Percentiles rank a stretch among this genome's conserved stretches.
Evolutionary conservation across 2,888 invertebrate genomes (phyloP).

Genomic region (Pocota personata): DNA sequence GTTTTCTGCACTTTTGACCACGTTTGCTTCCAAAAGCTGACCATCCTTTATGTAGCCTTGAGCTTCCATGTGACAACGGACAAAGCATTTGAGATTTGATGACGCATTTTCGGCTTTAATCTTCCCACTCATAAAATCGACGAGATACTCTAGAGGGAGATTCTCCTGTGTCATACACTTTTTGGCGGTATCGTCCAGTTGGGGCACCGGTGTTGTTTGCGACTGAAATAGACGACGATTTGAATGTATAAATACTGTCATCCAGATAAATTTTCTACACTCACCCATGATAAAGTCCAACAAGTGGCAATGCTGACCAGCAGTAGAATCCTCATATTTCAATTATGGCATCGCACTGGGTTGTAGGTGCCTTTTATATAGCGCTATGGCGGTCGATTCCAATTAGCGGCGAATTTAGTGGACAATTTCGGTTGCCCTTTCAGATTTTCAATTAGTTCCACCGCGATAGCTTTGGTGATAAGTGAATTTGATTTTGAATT

Average conservation of each 20-base stretch:
- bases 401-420: conserved; percentile 45
- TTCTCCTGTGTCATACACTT: conserved; percentile 17
- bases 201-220: background rate
- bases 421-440: conserved; percentile 16
- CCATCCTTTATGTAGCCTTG: conserved; percentile 16
- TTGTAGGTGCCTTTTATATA: conserved; percentile 32
- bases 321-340: conserved; percentile 39
- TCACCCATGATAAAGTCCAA: conserved; percentile 15
- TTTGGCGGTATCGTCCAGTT: background rate
- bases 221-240: background rate
- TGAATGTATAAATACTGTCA: background rate
- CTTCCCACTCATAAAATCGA: background rate
- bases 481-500: conserved; percentile 37
- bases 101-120: conserved; percentile 11
- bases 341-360: background rate
- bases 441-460: conserved; percentile 44
- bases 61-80: conserved; percentile 19
- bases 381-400: conserved; percentile 11
- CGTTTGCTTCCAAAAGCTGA: conserved; percentile 15
- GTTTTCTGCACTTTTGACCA: conserved; percentile 11
- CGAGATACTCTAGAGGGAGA: background rate
- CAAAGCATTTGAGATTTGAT: conserved; percentile 16
- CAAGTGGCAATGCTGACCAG: conserved; percentile 37
- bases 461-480: conserved; percentile 12
- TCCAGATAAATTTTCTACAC: background rate